These are phyloP conservation scores for Caenorhabditis sp. DNA, from an alignment of 2,888 invertebrate species.

Conservation along the genomic window DNA sequence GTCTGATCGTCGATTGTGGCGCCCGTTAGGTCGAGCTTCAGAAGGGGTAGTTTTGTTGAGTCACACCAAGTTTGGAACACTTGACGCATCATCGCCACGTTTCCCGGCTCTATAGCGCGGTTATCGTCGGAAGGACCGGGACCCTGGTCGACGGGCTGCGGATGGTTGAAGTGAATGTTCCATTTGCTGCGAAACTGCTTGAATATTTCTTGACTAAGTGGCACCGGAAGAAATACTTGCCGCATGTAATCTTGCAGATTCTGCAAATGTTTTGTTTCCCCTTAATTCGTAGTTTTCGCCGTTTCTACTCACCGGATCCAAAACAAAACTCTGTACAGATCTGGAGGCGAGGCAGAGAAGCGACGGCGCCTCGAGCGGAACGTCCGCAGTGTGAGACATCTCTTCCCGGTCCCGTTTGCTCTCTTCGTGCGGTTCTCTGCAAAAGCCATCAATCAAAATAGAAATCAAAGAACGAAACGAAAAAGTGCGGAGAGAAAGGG, in stretches of 20 bases:
- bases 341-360: constrained; percentile 58
- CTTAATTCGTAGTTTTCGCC: not conserved
- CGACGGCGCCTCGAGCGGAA: constrained; percentile 64
- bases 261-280: not conserved
- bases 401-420: not conserved
- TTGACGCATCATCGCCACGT: constrained; percentile 18
- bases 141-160: too few relatives aligned
- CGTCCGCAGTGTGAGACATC: constrained; percentile 57
- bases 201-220: constrained; percentile 57
- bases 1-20: constrained; percentile 57
- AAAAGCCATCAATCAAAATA: too few relatives aligned
- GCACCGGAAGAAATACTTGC: constrained; percentile 44
- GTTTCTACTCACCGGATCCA: constrained; percentile 10
- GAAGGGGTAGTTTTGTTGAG: constrained; percentile 54
- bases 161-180: too few relatives aligned
- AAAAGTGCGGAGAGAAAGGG: too few relatives aligned
- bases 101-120: too few relatives aligned
- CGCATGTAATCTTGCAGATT: too few relatives aligned
- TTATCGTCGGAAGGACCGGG: too few relatives aligned
- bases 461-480: too few relatives aligned
- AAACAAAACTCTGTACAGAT: constrained; percentile 33
- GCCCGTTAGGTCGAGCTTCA: constrained; percentile 60
- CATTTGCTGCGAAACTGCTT: constrained; percentile 50
- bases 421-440: not conserved
- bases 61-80: constrained; percentile 55